phyloP scores from a whole-genome alignment of 2,888 invertebrate genomes.

The Pimpla rufipes region DNA sequence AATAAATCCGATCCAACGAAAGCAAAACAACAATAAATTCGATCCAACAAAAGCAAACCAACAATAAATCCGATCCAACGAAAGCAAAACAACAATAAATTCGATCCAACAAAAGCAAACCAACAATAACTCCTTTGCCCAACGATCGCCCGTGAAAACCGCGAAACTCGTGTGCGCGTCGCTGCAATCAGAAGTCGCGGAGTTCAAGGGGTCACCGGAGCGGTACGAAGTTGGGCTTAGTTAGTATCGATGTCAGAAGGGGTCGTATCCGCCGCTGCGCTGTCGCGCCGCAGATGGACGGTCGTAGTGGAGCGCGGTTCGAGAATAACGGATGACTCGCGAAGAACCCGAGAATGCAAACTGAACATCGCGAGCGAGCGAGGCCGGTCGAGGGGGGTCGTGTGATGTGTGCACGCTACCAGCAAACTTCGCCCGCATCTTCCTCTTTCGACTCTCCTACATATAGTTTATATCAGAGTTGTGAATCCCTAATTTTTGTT shows the following conservation, averaged over 20 bases:
- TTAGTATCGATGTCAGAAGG: background rate
- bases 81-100: too few relatives aligned
- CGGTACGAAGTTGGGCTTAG: background rate
- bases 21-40: too few relatives aligned
- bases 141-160: background rate
- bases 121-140: background rate
- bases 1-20: too few relatives aligned
- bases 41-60: too few relatives aligned
- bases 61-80: too few relatives aligned
- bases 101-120: background rate
- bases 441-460: too few relatives aligned
- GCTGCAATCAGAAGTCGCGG: background rate
- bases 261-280: background rate
- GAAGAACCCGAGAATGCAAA: background rate
- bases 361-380: background rate
- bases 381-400: too few relatives aligned
- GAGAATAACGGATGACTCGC: conserved; percentile 1
- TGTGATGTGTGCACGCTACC: background rate
- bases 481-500: too few relatives aligned
- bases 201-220: background rate
- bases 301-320: background rate
- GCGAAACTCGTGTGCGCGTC: background rate
- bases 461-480: too few relatives aligned
- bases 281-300: background rate
- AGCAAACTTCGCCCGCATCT: conserved; percentile 39